Base-by-base conservation (phyloP, 2,113 vertebrate genomes). In the Danionella cerebrum region DNA sequence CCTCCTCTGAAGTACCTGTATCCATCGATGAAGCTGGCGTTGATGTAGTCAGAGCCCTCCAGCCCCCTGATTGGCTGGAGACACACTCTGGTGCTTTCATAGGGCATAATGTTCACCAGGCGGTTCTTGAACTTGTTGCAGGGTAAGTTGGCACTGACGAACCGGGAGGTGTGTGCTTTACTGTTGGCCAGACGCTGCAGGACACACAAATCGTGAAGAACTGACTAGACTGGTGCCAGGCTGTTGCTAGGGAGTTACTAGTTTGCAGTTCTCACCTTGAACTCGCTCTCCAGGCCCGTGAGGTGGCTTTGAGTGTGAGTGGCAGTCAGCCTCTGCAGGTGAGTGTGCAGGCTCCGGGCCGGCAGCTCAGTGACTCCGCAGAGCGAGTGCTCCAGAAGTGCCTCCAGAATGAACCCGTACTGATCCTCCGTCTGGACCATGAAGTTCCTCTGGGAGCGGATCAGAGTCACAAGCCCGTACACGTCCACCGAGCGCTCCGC, bases 91-190 rank as follows among this genome's bases (percentile, higher is more conserved):
- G 96, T 98, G 72, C 88, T 96, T 85, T 98, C 96, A 0, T 98
- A 99, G 1, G 96, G 96, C 95, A 99, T 97, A 84, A 98, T 96
- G 89, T 99, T 99, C 24, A 99, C 96, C 53, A 99, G 89, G 76
- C 96, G 93, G 75, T 98, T 98, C 87, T 98, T 98, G 85, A 98
- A 98, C 77, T 98, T 98, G 92, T 98, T 98, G 85, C 95, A 98
- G 1, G 95, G 96, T 74, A 98, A 90, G 78, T 98, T 98, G 89
- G 96, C 96, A 9, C 93, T 98, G 85, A 99, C 91, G 71, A 99
- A 99, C 73, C 96, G 87, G 54, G 95, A 98, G 0, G 96, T 99
- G 89, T 99, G 96, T 47, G 95, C 95, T 84, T 98, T 98, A 81
- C 93, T 94, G 85, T 96, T 98, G 74, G 95, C 95, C 11, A 99